Evolutionary conservation across 2,113 vertebrate genomes (phyloP), one percentile per base, ranked within the genome.

Genomic region (Poeciliopsis occidentalis): DNA sequence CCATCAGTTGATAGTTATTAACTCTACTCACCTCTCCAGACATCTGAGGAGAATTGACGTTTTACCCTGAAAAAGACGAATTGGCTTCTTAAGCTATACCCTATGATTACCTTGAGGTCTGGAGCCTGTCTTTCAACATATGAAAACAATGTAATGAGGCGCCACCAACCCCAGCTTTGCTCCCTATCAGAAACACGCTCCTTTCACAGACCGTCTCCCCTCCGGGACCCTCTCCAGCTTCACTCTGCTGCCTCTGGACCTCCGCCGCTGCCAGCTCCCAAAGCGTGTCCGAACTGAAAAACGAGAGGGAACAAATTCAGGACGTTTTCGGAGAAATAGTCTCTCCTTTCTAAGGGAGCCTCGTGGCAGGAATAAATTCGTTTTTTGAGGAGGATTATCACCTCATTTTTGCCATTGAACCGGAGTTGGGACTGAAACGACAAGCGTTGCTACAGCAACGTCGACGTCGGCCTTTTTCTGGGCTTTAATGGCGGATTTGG

Each of bases 251-350:
- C 47, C 86, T 90, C 30, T 86, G 92, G 22, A 96, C 95, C 92
- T 98, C 96, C 19, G 94, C 93, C 75, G 94, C 91, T 37, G 97
- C 97, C 72, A 96, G 88, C 65, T 99, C 97, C 97, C 98, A 99
- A 27, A 99, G 82, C n/a, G 95, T 95, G 87, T 96, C 96, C 11
- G 95, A 95, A 75, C 57, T 82, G 54, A 44, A 66, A 67, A 82
- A 92, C 51, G 85, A 34, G 0, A 71, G 8, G 37, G 76, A 79
- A 70, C 66, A 44, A 4, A 2, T 2, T 12, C 1, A 57, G 4
- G 3, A 3, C 8, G 0, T 12, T 69, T 27, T 0, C 0, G 29
- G 51, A 27, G 24, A 26, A 47, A 11, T n/a, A 12, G 2, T 3
- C 37, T n/a, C 13, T 17, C 29, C 3, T 27, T 0, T 32, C 2